Base-by-base conservation (phyloP, 1,140 invertebrate species). In the Drosophila littoralis region DNA sequence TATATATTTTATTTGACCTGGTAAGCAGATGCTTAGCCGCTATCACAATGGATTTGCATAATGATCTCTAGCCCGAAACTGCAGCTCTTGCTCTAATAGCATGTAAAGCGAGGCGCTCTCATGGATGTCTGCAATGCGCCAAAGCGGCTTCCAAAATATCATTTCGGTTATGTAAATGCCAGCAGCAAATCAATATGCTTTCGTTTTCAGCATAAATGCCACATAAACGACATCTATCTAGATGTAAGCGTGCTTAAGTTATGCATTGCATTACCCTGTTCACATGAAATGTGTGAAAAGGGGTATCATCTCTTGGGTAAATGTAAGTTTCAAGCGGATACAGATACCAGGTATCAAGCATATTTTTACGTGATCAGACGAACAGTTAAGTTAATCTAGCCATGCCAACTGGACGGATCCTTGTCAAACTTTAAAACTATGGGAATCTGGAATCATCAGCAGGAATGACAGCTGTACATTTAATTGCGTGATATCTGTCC, bases 201-300 rank as follows among this genome's bases (percentile, higher is more conserved):
- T 86, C 75, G 66, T 67, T 83, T 86, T 86, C 68, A 76, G 59
- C 83, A 82, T 86, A 82, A 88, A 73, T 82, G 67, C 61, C 67
- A 77, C 67, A 88, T 82, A 73, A 88, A 63, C 71, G 64, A 60
- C 67, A 82, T 88, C 42, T 52, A 75, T 84, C 81, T 75, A 66
- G 75, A 67, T 83, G 60, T 77, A 69, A 51, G 50, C 54, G 64
- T 70, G 75, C 75, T 52, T 82, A 75, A 63, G 60, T 48, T 40
- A 68, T 72, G 63, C 60, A 71, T 71, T 52, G 33, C 40, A 7
- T 15, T 59, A 35, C 42, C 57, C 57, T 33, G 28, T 13, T 15
- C 12, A 2, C 7, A n/a, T 1, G 15, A 35, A 9, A 32, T n/a
- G 22, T 4, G 7, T 9, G 1, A 13, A 28, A 15, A 17, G 12